Evolutionary conservation across 2,113 vertebrate species (phyloP).

Genomic region (Sinocyclocheilus anshuiensis): DNA sequence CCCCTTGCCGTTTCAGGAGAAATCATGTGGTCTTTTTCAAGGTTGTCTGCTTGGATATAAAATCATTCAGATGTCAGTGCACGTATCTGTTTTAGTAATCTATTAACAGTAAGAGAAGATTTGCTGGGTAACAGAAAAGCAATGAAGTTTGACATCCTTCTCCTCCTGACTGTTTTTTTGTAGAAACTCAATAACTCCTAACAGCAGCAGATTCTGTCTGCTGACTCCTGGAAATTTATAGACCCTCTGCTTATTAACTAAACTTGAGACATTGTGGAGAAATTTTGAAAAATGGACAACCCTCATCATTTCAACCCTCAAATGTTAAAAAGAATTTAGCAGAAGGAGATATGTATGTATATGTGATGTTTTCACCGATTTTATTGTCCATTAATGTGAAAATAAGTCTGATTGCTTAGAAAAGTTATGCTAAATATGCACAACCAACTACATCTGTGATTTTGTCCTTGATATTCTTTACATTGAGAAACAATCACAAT

Average conservation of each 20-base stretch:
- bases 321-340: too few relatives aligned
- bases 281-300: neutral
- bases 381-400: too few relatives aligned
- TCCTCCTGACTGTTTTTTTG: conserved; percentile 8
- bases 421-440: too few relatives aligned
- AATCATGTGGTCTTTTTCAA: neutral
- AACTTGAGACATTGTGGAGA: neutral
- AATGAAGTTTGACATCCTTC: conserved; percentile 23
- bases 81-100: conserved; percentile 9
- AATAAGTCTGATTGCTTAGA: too few relatives aligned
- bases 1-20: neutral
- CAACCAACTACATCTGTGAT: neutral
- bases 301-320: too few relatives aligned
- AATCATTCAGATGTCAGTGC: conserved; percentile 2
- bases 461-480: neutral
- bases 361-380: too few relatives aligned
- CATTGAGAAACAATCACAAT: neutral
- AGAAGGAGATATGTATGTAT: too few relatives aligned
- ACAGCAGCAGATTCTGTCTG: conserved; percentile 19
- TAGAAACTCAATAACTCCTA: conserved; percentile 8
- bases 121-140: conserved; percentile 16
- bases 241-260: conserved; percentile 45
- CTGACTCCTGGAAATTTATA: neutral
- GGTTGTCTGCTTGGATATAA: neutral
- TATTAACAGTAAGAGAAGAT: neutral